These are phyloP conservation scores for Hippocampus comes DNA, from an alignment of 2,113 vertebrate genomes.

Conservation along the genomic window DNA sequence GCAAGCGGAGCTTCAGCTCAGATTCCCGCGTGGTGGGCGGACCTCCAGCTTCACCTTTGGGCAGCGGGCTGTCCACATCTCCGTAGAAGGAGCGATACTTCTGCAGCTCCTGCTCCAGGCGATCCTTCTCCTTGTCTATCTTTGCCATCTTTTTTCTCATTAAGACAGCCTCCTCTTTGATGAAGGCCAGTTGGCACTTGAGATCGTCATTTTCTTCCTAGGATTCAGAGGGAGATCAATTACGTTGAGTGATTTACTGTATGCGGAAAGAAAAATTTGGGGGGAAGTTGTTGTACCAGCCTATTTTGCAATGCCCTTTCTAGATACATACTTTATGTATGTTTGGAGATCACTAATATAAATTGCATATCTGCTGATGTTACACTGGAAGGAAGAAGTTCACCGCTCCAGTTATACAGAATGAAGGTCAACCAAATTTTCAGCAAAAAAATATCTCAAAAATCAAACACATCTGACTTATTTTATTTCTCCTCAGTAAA, in stretches of 20 bases:
- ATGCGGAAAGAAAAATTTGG: background rate
- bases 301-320: too few species aligned
- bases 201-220: constrained; percentile 96
- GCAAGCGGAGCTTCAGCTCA: constrained; percentile 91
- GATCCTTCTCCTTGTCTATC: constrained; percentile 96
- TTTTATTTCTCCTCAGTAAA: too few species aligned
- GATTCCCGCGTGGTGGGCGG: constrained; percentile 96
- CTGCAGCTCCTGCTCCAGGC: constrained; percentile 93
- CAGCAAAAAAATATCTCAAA: too few species aligned
- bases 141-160: constrained; percentile 99
- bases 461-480: too few species aligned
- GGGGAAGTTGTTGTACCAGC: too few species aligned
- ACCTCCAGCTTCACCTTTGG: constrained; percentile 95
- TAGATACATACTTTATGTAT: too few species aligned
- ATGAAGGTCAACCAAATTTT: too few species aligned
- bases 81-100: constrained; percentile 97
- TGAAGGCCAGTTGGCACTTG: constrained; percentile 95
- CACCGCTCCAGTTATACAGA: too few species aligned
- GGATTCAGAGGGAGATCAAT: background rate
- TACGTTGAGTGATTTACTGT: background rate
- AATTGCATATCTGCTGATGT: too few species aligned
- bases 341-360: too few species aligned
- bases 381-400: too few species aligned
- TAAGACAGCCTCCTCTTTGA: constrained; percentile 92
- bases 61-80: constrained; percentile 93